Percentiles rank a stretch among this genome's conserved stretches.
Evolutionary conservation across 2,888 invertebrate species (phyloP).

Genomic region (Cephus pulcher): DNA sequence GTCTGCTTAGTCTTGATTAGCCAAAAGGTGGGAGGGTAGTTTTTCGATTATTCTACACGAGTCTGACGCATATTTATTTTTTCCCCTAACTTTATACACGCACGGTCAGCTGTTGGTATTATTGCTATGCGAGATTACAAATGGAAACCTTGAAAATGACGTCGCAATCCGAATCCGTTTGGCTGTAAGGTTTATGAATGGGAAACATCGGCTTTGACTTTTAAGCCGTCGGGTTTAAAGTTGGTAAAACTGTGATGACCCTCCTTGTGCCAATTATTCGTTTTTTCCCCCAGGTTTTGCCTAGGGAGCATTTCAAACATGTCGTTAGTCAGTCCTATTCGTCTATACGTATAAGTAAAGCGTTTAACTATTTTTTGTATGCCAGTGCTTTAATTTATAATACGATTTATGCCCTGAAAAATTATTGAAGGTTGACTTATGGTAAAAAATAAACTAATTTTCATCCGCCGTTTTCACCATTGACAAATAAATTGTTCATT

Average conservation of each 20-base stretch:
- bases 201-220: neutral
- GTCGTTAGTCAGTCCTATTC: neutral
- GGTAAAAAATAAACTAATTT: neutral
- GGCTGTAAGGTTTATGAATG: neutral
- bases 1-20: neutral
- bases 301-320: neutral
- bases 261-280: neutral
- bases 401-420: neutral
- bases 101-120: neutral
- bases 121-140: neutral
- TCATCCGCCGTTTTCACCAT: conserved; percentile 29
- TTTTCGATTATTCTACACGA: neutral
- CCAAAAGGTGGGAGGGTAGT: neutral
- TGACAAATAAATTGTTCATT: conserved; percentile 44
- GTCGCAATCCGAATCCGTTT: neutral
- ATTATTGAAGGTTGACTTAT: neutral
- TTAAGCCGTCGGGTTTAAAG: neutral
- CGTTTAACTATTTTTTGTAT: neutral
- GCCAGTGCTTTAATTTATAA: neutral
- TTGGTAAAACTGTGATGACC: neutral
- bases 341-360: neutral
- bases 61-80: neutral
- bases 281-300: neutral
- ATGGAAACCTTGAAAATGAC: neutral
- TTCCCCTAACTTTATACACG: neutral